Evolutionary conservation across 2,113 vertebrate genomes (phyloP), one percentile per base, ranked within the genome.

Genomic region (Onychorhynchus coronatus): DNA sequence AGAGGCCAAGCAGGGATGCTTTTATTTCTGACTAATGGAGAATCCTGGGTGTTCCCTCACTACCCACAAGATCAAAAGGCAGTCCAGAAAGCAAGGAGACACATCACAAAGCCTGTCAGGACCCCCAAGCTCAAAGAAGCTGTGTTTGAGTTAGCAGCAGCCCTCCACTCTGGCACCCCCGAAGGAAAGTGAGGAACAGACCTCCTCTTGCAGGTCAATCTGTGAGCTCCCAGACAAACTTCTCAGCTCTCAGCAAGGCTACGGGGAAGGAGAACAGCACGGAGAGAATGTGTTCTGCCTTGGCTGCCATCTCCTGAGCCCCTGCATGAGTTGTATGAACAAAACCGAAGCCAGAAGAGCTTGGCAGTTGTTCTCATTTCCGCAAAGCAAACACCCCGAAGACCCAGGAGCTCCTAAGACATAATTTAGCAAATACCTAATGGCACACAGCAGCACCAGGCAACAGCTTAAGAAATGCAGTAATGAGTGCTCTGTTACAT

Each of bases 291-390:
- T 0, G 9, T 27, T 22, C 75, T 30, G 62, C 14, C 20, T 8
- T 56, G 63, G 62, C 85, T 62, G 70, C 62, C 0, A 0, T 31
- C 72, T 71, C 47, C 42, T 0, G 2, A 55, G 52, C 44, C 33
- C 59, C 80, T 0, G 0, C 0, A 0, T 9, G 66, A 50, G 42
- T 6, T 49, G 58, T 10, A 15, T 0, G 1, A 88, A 67, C 55
- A 88, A 27, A 96, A 42, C 16, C 0, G 0, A 42, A 86, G 79
- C 25, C 78, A 63, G 83, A 49, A 67, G 59, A 84, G 37, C 35
- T 71, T 12, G 6, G 42, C 50, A 25, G n/a, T 13, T 55, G 14
- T 9, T 93, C 91, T 89, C 10, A 44, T 89, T 91, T 81, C 72
- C 90, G 73, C 75, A 91, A 71, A 93, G 35, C 75, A 93, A 94